A percentile compares a stretch with the other conserved stretches of the same genome.
phyloP scores from a whole-genome alignment of 2,797 vertebrate species.

The Pseudochirops corinnae region DNA sequence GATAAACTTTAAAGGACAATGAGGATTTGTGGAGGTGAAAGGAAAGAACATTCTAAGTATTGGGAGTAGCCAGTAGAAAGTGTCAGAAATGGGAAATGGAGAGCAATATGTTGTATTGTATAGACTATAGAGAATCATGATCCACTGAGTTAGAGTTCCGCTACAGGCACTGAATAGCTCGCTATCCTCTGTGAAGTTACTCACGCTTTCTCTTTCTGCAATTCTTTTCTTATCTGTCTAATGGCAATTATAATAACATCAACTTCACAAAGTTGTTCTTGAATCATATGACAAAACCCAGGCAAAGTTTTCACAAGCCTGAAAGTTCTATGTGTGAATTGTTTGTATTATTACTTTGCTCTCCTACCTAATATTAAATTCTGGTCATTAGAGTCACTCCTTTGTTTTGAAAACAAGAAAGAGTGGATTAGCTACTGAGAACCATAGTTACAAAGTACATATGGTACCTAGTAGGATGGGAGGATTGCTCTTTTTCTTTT shows the following conservation, averaged over 20 bases:
- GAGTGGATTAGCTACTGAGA: not conserved
- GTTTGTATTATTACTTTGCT: not conserved
- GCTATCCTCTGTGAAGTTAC: not conserved
- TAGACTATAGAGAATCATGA: not conserved
- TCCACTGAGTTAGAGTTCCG: not conserved
- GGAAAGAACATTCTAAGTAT: not conserved
- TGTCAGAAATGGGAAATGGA: not conserved
- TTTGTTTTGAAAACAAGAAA: constrained; percentile 17
- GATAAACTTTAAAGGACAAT: not conserved
- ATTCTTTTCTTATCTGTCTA: not conserved
- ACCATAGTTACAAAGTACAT: not conserved
- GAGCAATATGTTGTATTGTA: not conserved
- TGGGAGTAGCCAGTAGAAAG: not conserved
- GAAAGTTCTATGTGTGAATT: not conserved
- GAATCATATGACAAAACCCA: not conserved
- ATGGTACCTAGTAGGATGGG: not conserved
- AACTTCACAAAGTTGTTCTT: not conserved
- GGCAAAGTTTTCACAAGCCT: not conserved
- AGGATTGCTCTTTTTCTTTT: not conserved
- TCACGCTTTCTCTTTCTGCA: not conserved
- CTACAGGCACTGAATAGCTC: not conserved
- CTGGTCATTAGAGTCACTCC: not conserved
- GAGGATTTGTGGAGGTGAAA: not conserved
- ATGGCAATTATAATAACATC: not conserved
- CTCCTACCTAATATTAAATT: constrained; percentile 17